Evolutionary conservation across 2,888 invertebrate genomes (phyloP).

Genomic region (Julus scandinavius): DNA sequence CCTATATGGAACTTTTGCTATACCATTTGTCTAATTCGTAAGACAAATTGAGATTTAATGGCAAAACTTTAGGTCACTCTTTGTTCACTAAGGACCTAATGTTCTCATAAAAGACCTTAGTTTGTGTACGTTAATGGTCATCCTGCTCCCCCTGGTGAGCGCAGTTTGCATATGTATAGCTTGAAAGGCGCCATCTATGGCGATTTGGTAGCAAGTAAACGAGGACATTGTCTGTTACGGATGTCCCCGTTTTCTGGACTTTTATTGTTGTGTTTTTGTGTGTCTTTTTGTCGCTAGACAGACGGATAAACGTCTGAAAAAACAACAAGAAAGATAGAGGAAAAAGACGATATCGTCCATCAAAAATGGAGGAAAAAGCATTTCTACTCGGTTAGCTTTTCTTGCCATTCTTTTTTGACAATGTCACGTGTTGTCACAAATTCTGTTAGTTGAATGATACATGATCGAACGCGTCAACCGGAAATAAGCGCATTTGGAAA

Average conservation of each 20-base stretch:
- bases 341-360: conserved; percentile 21
- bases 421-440: neutral
- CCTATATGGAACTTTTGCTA: too few species aligned
- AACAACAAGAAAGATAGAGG: neutral
- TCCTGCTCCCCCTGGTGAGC: too few species aligned
- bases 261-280: neutral
- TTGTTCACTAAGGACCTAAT: too few species aligned
- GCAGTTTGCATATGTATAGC: too few species aligned
- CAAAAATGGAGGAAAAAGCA: conserved; percentile 41
- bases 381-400: conserved; percentile 11
- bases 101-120: too few species aligned
- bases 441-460: neutral
- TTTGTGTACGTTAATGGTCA: too few species aligned
- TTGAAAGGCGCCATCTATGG: too few species aligned
- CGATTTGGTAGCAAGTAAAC: neutral
- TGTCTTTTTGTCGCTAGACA: neutral
- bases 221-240: neutral
- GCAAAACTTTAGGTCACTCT: too few species aligned
- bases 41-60: too few species aligned
- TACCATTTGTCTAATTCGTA: too few species aligned
- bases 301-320: neutral
- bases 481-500: neutral
- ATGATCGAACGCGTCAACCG: neutral
- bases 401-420: neutral
- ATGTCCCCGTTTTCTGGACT: neutral